A percentile compares a stretch with the other conserved stretches of the same genome.
Evolutionary conservation across 1,140 invertebrate genomes (phyloP).

Genomic region (Gonioctena quinquepunctata): DNA sequence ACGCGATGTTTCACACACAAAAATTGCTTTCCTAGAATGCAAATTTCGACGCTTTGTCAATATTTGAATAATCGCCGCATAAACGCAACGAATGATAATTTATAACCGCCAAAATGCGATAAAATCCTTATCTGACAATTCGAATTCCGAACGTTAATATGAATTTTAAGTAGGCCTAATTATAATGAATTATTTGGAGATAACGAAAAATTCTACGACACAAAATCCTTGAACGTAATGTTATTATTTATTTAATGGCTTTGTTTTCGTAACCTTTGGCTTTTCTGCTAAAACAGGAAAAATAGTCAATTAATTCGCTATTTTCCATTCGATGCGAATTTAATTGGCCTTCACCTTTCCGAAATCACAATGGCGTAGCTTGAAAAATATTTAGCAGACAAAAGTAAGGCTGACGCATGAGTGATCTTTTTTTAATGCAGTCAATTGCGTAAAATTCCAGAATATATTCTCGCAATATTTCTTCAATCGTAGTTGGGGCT

Average conservation of each 20-base stretch:
- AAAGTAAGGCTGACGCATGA: no score
- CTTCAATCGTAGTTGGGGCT: no score
- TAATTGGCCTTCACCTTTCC: not conserved
- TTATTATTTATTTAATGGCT: not conserved
- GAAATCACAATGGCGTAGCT: no score
- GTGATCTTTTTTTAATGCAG: no score
- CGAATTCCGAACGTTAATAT: not conserved
- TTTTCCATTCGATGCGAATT: not conserved
- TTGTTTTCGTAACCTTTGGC: constrained; percentile 6
- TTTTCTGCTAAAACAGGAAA: not conserved
- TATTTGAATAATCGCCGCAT: not conserved
- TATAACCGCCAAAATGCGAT: not conserved
- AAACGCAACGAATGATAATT: not conserved
- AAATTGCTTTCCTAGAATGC: not conserved
- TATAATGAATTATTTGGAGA: not conserved
- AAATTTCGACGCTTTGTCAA: not conserved
- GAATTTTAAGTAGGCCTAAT: not conserved
- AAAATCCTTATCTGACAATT: not conserved
- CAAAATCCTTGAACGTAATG: not conserved
- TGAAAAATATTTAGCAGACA: no score
- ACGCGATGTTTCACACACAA: no score
- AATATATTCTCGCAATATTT: no score
- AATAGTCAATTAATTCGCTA: not conserved
- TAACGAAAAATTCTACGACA: not conserved
- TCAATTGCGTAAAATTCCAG: no score